Percentiles rank a stretch among this genome's conserved stretches.
Evolutionary conservation across 2,888 invertebrate species (phyloP).

Genomic region (Brachypalpus laphriformis): DNA sequence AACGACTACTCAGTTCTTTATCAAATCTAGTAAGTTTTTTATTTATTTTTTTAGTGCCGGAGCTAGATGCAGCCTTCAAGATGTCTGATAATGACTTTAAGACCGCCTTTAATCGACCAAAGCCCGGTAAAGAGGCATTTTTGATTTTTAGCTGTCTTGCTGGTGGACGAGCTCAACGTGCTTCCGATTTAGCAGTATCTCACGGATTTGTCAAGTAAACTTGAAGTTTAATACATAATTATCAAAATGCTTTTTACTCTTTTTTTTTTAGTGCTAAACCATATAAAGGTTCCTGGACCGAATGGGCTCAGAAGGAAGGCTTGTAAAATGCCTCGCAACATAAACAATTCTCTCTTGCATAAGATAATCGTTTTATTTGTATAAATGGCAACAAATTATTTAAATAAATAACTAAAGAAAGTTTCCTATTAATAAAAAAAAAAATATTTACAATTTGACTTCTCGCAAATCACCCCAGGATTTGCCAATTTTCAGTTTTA

Average conservation of each 20-base stretch:
- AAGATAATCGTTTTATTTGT: constrained; percentile 8
- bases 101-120: constrained; percentile 83
- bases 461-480: constrained; percentile 88
- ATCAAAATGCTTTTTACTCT: not conserved
- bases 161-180: constrained; percentile 87
- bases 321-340: constrained; percentile 58
- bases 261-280: constrained; percentile 78
- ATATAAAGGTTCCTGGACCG: constrained; percentile 82
- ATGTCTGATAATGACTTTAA: constrained; percentile 79
- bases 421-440: no score
- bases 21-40: not conserved
- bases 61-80: constrained; percentile 79
- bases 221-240: no score
- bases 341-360: not conserved
- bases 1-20: not conserved
- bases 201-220: constrained; percentile 80
- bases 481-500: constrained; percentile 91
- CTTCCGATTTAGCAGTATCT: constrained; percentile 84
- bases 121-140: constrained; percentile 85
- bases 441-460: constrained; percentile 76
- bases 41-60: constrained; percentile 77
- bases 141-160: constrained; percentile 88
- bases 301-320: constrained; percentile 81
- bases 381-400: constrained; percentile 25
- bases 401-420: constrained; percentile 35